Conservation (phyloP, 2,113 vertebrate genomes). For the Colossoma macropomum region DNA sequence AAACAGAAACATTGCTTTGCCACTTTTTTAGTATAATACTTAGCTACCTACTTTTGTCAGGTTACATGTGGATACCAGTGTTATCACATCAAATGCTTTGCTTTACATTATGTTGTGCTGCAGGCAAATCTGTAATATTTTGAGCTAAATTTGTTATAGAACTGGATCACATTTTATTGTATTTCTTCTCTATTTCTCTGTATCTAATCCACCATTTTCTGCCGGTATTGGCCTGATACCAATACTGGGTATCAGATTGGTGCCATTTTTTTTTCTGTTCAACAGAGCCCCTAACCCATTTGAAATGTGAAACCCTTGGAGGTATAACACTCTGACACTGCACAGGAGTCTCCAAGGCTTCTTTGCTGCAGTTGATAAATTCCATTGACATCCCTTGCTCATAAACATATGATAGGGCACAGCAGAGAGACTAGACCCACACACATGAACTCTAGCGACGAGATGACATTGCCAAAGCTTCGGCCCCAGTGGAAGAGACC, state of each 20-base stretch:
- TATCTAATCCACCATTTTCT: not conserved
- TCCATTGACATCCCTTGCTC: conserved; percentile 15
- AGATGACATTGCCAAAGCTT: not conserved
- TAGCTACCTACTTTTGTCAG: too few species aligned
- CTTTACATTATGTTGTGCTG: too few species aligned
- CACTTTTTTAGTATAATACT: too few species aligned
- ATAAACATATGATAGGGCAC: conserved; percentile 25
- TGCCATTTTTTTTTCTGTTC: not conserved
- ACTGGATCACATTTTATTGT: too few species aligned
- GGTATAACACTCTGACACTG: conserved; percentile 33
- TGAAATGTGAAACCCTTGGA: conserved; percentile 29
- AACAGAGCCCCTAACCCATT: conserved; percentile 1
- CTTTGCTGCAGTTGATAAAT: conserved; percentile 32
- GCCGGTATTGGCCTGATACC: not conserved
- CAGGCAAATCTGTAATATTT: too few species aligned
- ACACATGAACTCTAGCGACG: conserved; percentile 6
- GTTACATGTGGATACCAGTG: too few species aligned
- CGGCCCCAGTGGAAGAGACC: not conserved
- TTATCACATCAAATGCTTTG: too few species aligned
- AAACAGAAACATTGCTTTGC: too few species aligned
- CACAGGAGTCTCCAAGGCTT: conserved; percentile 17
- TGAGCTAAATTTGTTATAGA: too few species aligned
- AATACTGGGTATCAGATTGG: not conserved
- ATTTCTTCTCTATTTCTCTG: too few species aligned
- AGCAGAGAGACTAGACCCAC: not conserved